Evolutionary conservation across 2,888 invertebrate species (phyloP), one percentile per base, ranked within the genome.

Genomic region (Cephus spinipes): DNA sequence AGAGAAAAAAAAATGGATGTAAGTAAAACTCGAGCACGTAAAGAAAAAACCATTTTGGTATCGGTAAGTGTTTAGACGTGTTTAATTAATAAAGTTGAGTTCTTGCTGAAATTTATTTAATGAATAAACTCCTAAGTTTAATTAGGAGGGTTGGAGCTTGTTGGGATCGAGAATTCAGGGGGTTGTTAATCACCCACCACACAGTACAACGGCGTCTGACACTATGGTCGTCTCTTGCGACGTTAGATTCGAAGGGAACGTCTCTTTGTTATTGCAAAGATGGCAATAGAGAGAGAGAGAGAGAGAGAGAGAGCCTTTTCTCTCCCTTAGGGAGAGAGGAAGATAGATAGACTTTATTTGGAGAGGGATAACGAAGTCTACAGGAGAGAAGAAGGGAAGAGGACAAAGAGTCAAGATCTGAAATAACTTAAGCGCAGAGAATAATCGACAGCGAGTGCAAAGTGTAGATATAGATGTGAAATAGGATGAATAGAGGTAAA

Each of bases 41-140:
- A 35, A 35, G 12, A 9, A 55, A 55, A 23, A 55, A 2, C 1
- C 9, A 2, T 55, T 55, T 55, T 23, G 9, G 2, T 23, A 55
- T 55, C 23, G 55, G 9, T 9, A 23, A 55, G 55, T 32, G 55
- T 78, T 80, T 77, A 76, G 77, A 78, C 73, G 76, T 68, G 69
- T 73, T 83, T 83, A 83, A 83, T 83, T 79, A 79, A 80, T 82
- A 77, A 82, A 82, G 79, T 55, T 55, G 55, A 55, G 55, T 55
- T 55, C 55, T 55, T 55, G 55, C 55, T 55, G 23, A 55, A 55
- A 55, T 55, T 55, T 55, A 55, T 55, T 55, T 55, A 55, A 55
- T 55, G 55, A 55, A 55, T 55, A 55, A 80, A 80, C 77, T 81
- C 77, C 40, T 68, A 77, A 73, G 74, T 78, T 80, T 82, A 82